A percentile compares a stretch with the other conserved stretches of the same genome.
These are phyloP conservation scores for Meleagris gallopavo DNA, from an alignment of 2,113 vertebrate species.

Conservation along the genomic window DNA sequence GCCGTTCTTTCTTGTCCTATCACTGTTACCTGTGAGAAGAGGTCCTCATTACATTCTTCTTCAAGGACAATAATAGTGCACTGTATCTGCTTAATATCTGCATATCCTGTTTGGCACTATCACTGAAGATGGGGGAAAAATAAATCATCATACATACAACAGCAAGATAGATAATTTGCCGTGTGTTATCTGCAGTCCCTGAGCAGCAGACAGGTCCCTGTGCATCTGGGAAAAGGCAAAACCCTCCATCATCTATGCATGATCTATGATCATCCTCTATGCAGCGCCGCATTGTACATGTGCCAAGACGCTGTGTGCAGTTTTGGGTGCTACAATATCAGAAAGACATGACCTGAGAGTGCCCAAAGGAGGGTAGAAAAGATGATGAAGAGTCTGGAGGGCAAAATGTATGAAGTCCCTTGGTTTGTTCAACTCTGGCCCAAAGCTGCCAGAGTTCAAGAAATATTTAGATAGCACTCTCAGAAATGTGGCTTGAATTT, in stretches of 20 bases:
- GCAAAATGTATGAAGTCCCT: no score
- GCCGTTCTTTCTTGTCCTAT: no score
- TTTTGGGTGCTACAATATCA: no score
- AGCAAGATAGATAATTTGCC: neutral
- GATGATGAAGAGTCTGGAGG: no score
- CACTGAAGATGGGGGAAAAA: neutral
- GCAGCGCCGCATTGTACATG: accelerated
- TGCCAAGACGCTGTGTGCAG: no score
- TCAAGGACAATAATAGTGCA: neutral
- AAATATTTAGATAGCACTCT: neutral
- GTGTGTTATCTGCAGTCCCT: neutral
- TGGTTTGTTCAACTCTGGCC: no score
- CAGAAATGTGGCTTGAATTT: neutral
- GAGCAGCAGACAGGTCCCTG: neutral
- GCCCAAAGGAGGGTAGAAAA: no score
- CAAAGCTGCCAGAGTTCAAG: neutral
- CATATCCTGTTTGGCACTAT: neutral
- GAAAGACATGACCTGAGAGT: no score
- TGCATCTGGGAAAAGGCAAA: neutral
- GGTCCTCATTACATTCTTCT: neutral
- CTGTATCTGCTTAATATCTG: neutral
- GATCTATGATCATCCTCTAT: no score
- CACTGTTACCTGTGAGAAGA: no score
- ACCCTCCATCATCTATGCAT: no score
- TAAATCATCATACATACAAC: neutral